A percentile compares a stretch with the other conserved stretches of the same genome.
Conservation (phyloP, 92 coral and sea anemone species). For the Porites rus region DNA sequence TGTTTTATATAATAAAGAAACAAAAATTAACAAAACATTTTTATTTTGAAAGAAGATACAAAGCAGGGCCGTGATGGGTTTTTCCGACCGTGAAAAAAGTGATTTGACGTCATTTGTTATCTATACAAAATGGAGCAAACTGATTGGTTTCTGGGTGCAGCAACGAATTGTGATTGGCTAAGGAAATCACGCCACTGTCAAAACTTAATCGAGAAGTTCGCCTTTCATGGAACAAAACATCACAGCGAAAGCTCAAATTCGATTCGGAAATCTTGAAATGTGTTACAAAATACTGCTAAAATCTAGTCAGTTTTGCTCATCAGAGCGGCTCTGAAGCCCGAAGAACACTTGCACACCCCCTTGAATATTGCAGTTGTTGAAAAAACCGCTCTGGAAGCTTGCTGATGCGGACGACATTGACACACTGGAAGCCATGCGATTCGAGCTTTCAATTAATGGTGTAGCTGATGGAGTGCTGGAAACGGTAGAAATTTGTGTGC, state of each 20-base stretch:
- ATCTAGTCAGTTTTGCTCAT: not conserved
- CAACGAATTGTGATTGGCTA: constrained; percentile 43
- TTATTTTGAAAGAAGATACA: not conserved
- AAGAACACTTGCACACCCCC: not conserved
- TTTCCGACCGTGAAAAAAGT: not conserved
- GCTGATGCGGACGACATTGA: not conserved
- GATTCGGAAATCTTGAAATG: not conserved
- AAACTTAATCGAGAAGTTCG: not conserved
- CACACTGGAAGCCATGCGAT: constrained; percentile 2
- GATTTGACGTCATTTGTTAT: not conserved
- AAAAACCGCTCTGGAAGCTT: not conserved
- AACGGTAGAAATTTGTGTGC: constrained; percentile 1
- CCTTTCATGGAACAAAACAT: too few species aligned
- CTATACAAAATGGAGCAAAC: constrained; percentile 31
- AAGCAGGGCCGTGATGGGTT: not conserved
- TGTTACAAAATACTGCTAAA: not conserved
- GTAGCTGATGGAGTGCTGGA: not conserved
- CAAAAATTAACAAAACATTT: not conserved
- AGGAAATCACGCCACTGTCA: constrained; percentile 26
- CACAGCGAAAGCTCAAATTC: too few species aligned
- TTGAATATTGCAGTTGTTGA: not conserved
- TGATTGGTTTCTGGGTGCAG: constrained; percentile 23
- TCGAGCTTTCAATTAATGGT: not conserved
- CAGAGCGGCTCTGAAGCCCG: constrained; percentile 6
- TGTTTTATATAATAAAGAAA: not conserved